Evolutionary conservation across 2,113 vertebrate genomes (phyloP).

Genomic region (Emydocephalus ijimae): DNA sequence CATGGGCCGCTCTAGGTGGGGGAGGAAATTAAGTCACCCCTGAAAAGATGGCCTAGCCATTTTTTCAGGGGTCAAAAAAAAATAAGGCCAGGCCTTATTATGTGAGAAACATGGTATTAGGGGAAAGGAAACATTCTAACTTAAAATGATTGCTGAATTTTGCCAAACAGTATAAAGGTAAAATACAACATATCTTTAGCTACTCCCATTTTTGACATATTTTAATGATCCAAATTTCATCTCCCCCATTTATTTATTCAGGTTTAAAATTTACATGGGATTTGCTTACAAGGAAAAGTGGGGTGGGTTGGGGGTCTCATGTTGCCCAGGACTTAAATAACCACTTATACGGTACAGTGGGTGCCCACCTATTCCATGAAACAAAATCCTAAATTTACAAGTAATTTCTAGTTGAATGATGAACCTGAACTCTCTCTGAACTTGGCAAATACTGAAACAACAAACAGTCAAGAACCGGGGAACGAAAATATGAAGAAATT

Average conservation of each 20-base stretch:
- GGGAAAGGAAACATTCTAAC: constrained; percentile 40
- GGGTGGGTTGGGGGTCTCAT: constrained; percentile 15
- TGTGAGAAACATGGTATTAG: background rate
- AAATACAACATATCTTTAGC: background rate
- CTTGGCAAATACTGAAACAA: constrained; percentile 32
- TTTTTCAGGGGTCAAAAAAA: no score
- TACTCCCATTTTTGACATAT: constrained; percentile 17
- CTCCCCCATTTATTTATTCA: constrained; percentile 11
- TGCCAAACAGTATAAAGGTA: background rate
- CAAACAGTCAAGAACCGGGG: constrained; percentile 45
- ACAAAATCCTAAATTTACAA: constrained; percentile 38
- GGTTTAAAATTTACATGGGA: constrained; percentile 13
- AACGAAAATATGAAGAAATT: constrained; percentile 41
- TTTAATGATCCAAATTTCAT: constrained; percentile 21
- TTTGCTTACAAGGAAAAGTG: background rate
- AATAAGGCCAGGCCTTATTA: no score
- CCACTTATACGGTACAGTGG: constrained; percentile 33
- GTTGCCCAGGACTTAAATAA: constrained; percentile 25
- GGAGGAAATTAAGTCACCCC: no score
- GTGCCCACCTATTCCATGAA: constrained; percentile 40
- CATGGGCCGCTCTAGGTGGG: no score
- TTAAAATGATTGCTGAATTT: constrained; percentile 37
- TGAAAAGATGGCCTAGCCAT: no score
- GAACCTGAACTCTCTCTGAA: constrained; percentile 56
- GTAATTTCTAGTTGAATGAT: constrained; percentile 20